phyloP scores from a whole-genome alignment of 2,797 vertebrate genomes.

The Potorous gilbertii region DNA sequence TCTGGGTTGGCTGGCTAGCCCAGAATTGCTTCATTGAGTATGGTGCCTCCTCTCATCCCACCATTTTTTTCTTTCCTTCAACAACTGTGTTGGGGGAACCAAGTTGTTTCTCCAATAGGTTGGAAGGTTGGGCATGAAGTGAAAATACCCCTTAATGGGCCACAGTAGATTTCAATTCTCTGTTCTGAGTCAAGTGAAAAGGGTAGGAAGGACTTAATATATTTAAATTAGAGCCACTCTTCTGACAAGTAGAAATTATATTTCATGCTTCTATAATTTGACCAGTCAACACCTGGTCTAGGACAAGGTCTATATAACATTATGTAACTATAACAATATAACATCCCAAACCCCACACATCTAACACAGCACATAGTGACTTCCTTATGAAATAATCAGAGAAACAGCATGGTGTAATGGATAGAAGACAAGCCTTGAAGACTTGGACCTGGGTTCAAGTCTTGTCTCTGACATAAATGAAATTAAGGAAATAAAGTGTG shows the following conservation, averaged over 20 bases:
- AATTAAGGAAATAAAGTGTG: constrained; percentile 43
- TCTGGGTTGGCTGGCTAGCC: constrained; percentile 69
- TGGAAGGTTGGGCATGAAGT: constrained; percentile 8
- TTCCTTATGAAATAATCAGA: constrained; percentile 77
- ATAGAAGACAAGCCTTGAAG: constrained; percentile 44
- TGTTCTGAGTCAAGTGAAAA: constrained; percentile 76
- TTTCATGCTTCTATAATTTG: constrained; percentile 77
- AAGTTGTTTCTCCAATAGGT: constrained; percentile 10
- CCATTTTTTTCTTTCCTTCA: constrained; percentile 67
- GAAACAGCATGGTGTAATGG: constrained; percentile 26
- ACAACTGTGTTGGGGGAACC: constrained; percentile 63
- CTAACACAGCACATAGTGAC: constrained; percentile 54
- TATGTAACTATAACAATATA: too few species aligned
- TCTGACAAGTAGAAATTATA: constrained; percentile 76
- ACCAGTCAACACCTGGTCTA: constrained; percentile 78
- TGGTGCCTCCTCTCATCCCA: constrained; percentile 32
- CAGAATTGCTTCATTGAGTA: constrained; percentile 70
- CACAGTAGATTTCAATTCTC: constrained; percentile 61
- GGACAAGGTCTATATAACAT: constrained; percentile 62
- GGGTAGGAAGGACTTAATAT: constrained; percentile 65
- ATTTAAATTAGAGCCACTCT: constrained; percentile 69
- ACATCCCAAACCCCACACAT: constrained; percentile 64
- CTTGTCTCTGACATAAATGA: constrained; percentile 35
- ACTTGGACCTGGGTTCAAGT: background rate
- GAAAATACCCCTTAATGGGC: background rate